phyloP scores from a whole-genome alignment of 2,113 vertebrate species.

The Vanacampus margaritifer region DNA sequence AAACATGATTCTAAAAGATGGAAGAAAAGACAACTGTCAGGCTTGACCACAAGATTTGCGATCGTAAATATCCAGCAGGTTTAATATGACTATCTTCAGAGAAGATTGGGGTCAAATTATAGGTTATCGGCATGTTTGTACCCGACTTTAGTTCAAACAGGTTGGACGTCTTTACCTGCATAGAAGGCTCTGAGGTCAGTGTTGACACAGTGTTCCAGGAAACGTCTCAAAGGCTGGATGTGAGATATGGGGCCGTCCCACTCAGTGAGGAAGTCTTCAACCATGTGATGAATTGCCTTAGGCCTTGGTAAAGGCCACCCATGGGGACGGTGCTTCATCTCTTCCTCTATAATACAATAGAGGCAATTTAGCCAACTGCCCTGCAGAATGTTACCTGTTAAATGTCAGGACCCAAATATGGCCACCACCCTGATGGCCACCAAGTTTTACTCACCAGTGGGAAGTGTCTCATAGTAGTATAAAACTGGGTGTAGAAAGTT shows the following conservation, averaged over 20 bases:
- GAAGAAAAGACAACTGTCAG: background rate
- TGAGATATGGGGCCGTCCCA: conserved; percentile 88
- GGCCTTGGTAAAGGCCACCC: conserved; percentile 88
- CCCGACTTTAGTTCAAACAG: background rate
- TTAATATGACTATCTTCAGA: too few species aligned
- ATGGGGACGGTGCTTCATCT: conserved; percentile 80
- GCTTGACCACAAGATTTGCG: too few species aligned
- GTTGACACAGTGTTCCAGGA: conserved; percentile 88
- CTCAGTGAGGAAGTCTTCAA: conserved; percentile 95
- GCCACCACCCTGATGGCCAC: too few species aligned
- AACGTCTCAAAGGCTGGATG: conserved; percentile 87
- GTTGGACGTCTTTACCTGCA: conserved; percentile 76
- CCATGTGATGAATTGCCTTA: conserved; percentile 84
- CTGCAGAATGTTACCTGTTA: background rate
- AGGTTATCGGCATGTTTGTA: background rate
- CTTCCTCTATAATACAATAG: conserved; percentile 70
- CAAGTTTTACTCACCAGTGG: conserved; percentile 77
- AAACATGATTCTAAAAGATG: conserved; percentile 86
- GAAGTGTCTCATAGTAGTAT: conserved; percentile 85
- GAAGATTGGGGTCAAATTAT: background rate
- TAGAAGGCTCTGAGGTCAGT: conserved; percentile 89
- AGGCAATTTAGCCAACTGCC: background rate
- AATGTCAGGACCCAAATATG: background rate
- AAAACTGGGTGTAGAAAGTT: conserved; percentile 96
- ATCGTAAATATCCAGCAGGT: too few species aligned